Conservation (phyloP, 2,113 vertebrate species). For the Piaya cayana region DNA sequence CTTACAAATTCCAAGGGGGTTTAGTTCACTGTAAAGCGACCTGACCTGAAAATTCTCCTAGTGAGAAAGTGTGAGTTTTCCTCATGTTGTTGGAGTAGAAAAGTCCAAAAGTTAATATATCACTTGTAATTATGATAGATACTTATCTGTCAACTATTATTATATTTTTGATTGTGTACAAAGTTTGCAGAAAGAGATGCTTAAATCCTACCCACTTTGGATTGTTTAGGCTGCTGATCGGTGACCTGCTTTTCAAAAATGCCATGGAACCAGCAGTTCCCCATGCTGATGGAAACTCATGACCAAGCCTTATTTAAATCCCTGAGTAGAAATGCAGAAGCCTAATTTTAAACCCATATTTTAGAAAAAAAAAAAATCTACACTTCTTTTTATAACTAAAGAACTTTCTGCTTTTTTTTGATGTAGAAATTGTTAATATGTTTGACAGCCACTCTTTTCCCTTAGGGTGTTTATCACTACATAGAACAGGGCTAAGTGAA, state of each 20-base stretch:
- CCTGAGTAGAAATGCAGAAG: background rate
- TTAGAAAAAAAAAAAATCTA: background rate
- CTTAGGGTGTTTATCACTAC: background rate
- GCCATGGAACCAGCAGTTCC: background rate
- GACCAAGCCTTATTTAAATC: background rate
- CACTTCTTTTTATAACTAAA: background rate
- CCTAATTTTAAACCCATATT: background rate
- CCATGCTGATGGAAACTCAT: background rate
- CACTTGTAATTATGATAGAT: background rate
- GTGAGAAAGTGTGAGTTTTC: background rate
- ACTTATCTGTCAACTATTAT: background rate
- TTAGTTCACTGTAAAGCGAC: background rate
- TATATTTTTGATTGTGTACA: background rate
- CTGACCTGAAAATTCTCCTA: background rate
- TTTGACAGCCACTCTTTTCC: background rate
- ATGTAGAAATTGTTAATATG: background rate
- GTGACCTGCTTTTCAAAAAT: background rate
- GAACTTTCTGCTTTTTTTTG: background rate
- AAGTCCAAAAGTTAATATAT: background rate
- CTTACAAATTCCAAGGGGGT: background rate
- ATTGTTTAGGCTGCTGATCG: background rate
- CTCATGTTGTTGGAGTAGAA: background rate
- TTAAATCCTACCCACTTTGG: background rate
- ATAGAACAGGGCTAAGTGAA: background rate
- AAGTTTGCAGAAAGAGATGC: background rate